These are phyloP conservation scores for Eueides isabella DNA, from an alignment of 1,140 invertebrate genomes.

Conservation along the genomic window DNA sequence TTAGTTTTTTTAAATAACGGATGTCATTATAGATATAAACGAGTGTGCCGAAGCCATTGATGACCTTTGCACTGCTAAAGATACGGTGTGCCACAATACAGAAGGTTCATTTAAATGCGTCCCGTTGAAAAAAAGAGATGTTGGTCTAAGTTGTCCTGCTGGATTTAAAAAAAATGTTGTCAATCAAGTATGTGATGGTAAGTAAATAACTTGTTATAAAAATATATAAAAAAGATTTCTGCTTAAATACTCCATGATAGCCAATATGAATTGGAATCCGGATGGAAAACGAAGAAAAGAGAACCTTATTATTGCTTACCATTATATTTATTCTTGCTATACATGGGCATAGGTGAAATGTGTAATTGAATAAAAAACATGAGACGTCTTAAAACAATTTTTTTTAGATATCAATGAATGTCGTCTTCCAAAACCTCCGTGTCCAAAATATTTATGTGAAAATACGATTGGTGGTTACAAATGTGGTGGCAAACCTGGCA, in stretches of 20 bases:
- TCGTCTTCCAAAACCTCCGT: conserved; percentile 83
- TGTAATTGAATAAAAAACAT: too few relatives aligned
- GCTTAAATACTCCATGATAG: too few relatives aligned
- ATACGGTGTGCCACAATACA: conserved; percentile 85
- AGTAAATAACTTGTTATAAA: conserved; percentile 36
- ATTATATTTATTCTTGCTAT: too few relatives aligned
- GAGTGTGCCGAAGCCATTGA: conserved; percentile 85
- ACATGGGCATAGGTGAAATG: too few relatives aligned
- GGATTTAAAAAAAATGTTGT: conserved; percentile 85
- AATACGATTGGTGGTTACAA: conserved; percentile 88
- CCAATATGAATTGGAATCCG: too few relatives aligned
- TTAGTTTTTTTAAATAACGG: neutral
- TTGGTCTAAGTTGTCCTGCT: conserved; percentile 81
- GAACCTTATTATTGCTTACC: too few relatives aligned
- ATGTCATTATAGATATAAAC: conserved; percentile 84
- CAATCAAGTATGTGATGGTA: conserved; percentile 88
- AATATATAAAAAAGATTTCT: neutral
- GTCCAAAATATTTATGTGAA: conserved; percentile 84
- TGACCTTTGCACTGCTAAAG: conserved; percentile 83
- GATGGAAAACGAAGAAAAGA: too few relatives aligned
- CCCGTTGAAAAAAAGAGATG: conserved; percentile 67
- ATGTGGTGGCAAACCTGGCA: conserved; percentile 80
- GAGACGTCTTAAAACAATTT: too few relatives aligned
- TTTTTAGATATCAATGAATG: conserved; percentile 89
- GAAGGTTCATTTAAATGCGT: conserved; percentile 83